A percentile compares a stretch with the other conserved stretches of the same genome.
These are phyloP conservation scores for Troglohyphantes excavatus DNA, from an alignment of 2,888 invertebrate species.

Conservation along the genomic window DNA sequence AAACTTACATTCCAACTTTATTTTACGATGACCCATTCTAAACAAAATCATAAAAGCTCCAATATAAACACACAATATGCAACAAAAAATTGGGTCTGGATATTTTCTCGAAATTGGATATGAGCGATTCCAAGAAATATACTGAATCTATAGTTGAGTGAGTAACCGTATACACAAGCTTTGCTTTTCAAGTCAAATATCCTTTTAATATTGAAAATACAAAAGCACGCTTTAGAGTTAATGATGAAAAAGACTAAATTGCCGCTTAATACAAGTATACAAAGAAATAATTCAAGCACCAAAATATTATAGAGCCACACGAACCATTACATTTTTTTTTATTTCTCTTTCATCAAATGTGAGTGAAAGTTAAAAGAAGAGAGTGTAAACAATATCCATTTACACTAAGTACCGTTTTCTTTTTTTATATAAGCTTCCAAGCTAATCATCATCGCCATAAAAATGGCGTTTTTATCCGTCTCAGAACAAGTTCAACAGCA, in stretches of 20 bases:
- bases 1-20: too few relatives aligned
- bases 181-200: too few relatives aligned
- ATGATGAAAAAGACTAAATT: background rate
- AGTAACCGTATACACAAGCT: too few relatives aligned
- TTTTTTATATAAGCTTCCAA: background rate
- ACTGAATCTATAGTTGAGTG: too few relatives aligned
- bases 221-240: too few relatives aligned
- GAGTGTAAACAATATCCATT: background rate
- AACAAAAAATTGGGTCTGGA: too few relatives aligned
- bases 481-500: background rate
- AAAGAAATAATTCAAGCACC: background rate
- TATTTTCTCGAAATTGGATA: too few relatives aligned
- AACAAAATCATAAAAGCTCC: too few relatives aligned
- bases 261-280: background rate
- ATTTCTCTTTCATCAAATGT: background rate
- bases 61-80: too few relatives aligned
- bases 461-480: background rate
- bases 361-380: background rate
- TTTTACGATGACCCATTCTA: too few relatives aligned
- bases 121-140: too few relatives aligned
- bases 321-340: background rate
- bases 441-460: slow-evolving; percentile 6
- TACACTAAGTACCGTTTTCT: background rate
- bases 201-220: too few relatives aligned
- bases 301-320: background rate